Evolutionary conservation across 2,888 invertebrate species (phyloP).

Genomic region (Phyto melanocephala): DNA sequence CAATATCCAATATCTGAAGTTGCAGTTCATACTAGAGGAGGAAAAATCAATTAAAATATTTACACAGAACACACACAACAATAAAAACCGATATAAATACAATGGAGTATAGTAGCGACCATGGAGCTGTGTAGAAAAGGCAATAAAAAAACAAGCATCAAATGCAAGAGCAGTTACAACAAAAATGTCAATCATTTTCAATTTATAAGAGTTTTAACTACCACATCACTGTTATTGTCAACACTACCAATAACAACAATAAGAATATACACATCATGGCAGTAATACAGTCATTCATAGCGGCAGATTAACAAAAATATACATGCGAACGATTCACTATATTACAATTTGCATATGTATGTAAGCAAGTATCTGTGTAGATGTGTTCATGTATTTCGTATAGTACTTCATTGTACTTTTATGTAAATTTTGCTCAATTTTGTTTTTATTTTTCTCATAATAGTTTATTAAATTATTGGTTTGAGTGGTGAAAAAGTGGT

Average conservation of each 20-base stretch:
- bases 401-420: slow-evolving; percentile 12
- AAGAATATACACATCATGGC: neutral
- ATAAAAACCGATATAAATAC: slow-evolving; percentile 19
- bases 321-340: neutral
- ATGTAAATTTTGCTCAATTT: slow-evolving; percentile 6
- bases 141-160: neutral
- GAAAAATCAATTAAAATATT: slow-evolving; percentile 51
- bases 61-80: slow-evolving; percentile 15
- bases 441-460: slow-evolving; percentile 11
- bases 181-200: slow-evolving; percentile 36
- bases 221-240: neutral
- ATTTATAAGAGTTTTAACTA: slow-evolving; percentile 8
- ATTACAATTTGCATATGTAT: neutral
- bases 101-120: neutral
- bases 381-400: neutral
- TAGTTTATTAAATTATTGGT: slow-evolving; percentile 56
- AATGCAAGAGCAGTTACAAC: neutral
- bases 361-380: neutral
- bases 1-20: neutral
- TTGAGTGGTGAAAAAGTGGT: slow-evolving; percentile 31
- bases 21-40: slow-evolving; percentile 13
- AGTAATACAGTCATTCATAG: neutral
- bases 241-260: neutral
- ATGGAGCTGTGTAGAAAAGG: neutral
- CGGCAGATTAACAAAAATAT: neutral